These are phyloP conservation scores for Mormyrus proboscirostris DNA, from an alignment of 2,797 vertebrate species.

Conservation along the genomic window DNA sequence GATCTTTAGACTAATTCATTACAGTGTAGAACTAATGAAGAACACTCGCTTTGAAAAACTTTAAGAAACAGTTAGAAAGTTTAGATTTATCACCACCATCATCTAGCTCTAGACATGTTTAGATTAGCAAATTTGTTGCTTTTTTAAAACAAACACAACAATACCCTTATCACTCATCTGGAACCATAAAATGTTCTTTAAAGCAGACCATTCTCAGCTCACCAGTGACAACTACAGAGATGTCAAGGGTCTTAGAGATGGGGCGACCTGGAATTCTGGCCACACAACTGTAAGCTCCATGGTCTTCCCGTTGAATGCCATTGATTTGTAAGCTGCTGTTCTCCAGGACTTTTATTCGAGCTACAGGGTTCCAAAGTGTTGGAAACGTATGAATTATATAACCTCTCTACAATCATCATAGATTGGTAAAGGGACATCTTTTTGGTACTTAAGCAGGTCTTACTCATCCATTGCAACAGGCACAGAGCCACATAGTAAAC, in stretches of 20 bases:
- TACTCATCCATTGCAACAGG: background rate
- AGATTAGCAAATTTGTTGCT: background rate
- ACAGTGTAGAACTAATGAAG: background rate
- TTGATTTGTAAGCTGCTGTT: conserved; percentile 50
- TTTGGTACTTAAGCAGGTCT: background rate
- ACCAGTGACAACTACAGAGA: conserved; percentile 64
- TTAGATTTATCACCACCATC: background rate
- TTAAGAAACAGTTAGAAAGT: background rate
- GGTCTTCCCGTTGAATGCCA: conserved; percentile 46
- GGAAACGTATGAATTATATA: background rate
- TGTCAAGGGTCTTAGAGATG: rapidly evolving
- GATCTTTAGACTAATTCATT: background rate
- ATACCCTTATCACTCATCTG: background rate
- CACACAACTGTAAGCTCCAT: conserved; percentile 53
- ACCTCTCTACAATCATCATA: background rate
- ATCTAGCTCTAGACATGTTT: background rate
- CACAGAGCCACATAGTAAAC: background rate
- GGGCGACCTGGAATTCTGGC: conserved; percentile 50
- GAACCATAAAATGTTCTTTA: background rate
- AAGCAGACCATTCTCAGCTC: conserved; percentile 20
- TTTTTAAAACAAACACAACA: background rate
- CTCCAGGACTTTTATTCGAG: conserved; percentile 27
- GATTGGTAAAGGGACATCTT: background rate
- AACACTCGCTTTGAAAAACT: background rate
- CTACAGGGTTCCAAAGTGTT: background rate